A percentile compares a stretch with the other conserved stretches of the same genome.
phyloP scores from a whole-genome alignment of 2,888 invertebrate species.

The Tenthredo amoena region DNA sequence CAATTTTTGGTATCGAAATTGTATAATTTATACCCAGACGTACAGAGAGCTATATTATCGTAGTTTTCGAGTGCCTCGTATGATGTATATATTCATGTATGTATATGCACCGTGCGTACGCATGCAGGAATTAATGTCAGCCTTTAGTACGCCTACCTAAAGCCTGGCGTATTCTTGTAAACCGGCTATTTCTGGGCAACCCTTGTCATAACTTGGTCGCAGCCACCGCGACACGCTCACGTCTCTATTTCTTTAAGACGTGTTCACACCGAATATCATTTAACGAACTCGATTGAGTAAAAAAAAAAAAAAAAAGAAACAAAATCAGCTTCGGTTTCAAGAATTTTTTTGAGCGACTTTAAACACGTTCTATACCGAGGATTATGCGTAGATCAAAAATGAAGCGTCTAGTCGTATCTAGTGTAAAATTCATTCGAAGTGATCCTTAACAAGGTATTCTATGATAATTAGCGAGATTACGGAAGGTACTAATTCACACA shows the following conservation, averaged over 20 bases:
- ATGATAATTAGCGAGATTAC: background rate
- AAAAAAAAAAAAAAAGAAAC: background rate
- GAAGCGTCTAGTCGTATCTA: background rate
- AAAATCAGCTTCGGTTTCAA: background rate
- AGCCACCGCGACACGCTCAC: constrained; percentile 51
- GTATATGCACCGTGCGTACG: constrained; percentile 5
- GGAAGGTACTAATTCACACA: background rate
- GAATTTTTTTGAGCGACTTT: background rate
- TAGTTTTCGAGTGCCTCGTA: constrained; percentile 16
- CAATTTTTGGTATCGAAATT: background rate
- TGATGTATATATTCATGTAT: background rate
- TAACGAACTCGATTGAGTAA: background rate
- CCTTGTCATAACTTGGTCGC: constrained; percentile 52
- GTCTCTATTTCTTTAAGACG: constrained; percentile 44
- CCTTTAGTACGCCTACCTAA: constrained; percentile 47
- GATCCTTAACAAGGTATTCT: background rate
- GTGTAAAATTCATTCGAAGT: background rate
- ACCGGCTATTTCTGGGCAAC: constrained; percentile 53
- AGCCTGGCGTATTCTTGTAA: constrained; percentile 45
- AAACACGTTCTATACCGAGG: background rate
- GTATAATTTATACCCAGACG: background rate
- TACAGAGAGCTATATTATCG: background rate
- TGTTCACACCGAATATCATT: constrained; percentile 47
- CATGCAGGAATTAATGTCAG: constrained; percentile 38
- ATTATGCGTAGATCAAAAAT: background rate